Conservation (phyloP, 2,113 vertebrate genomes). For the Apaloderma vittatum region DNA sequence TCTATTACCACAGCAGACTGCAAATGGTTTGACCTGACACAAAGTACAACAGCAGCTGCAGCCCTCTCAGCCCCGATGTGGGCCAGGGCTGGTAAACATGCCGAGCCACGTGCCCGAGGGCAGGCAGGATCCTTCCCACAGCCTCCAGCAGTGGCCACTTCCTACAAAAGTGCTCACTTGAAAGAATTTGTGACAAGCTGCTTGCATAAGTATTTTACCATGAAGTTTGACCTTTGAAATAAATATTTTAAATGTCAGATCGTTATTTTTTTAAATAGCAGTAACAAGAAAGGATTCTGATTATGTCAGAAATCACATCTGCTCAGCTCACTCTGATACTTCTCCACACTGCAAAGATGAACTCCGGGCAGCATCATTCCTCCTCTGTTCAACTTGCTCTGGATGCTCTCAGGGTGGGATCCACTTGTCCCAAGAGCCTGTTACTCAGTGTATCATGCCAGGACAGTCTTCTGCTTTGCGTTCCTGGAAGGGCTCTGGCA, state of each 20-base stretch:
- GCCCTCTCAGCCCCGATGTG: not conserved
- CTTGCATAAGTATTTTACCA: not conserved
- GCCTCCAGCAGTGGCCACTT: not conserved
- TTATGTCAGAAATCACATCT: not conserved
- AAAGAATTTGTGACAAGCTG: not conserved
- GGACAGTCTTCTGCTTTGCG: not conserved
- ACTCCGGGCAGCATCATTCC: not conserved
- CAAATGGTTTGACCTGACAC: not conserved
- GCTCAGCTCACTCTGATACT: not conserved
- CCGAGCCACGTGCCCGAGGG: not conserved
- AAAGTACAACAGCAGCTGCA: not conserved
- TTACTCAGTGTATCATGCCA: not conserved
- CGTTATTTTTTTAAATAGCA: not conserved
- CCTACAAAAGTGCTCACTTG: not conserved
- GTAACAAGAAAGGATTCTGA: not conserved
- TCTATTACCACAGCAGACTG: not conserved
- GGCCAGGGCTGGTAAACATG: not conserved
- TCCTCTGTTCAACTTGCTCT: not conserved
- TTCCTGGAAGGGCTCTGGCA: no score
- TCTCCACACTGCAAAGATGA: not conserved
- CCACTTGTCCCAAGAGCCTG: no score
- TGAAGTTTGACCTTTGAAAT: not conserved
- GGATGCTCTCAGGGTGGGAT: accelerated
- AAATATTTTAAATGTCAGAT: not conserved
- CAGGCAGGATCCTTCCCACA: not conserved